Percentiles rank a stretch among this genome's conserved stretches.
Conservation (phyloP, 92 coral and sea anemone genomes). For the Hydrozoanthus gracilis region DNA sequence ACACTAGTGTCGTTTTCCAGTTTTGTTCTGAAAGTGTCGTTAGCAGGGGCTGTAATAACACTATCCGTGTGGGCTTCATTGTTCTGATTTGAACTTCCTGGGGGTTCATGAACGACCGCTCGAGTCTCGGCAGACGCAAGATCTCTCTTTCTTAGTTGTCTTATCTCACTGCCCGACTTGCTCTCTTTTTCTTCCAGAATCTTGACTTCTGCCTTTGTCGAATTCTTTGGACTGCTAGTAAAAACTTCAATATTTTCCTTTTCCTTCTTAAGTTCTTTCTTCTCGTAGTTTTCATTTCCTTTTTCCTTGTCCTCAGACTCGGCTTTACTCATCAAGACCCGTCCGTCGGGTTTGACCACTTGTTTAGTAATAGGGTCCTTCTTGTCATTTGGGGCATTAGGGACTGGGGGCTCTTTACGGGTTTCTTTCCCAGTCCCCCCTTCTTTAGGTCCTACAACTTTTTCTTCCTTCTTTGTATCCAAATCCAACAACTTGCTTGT, state of each 20-base stretch:
- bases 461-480: constrained; percentile 41
- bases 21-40: neutral
- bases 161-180: constrained; percentile 58
- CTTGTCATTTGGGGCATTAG: constrained; percentile 75
- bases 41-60: neutral
- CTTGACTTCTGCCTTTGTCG: constrained; percentile 38
- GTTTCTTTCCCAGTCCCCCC: constrained; percentile 52
- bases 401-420: constrained; percentile 85
- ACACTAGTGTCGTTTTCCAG: constrained; percentile 3
- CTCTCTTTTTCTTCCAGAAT: constrained; percentile 41
- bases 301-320: constrained; percentile 30
- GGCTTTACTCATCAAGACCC: constrained; percentile 43
- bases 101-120: neutral
- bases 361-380: constrained; percentile 13
- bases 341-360: constrained; percentile 47
- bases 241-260: neutral
- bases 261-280: neutral
- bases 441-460: constrained; percentile 24
- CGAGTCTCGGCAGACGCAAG: neutral
- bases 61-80: neutral
- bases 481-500: constrained; percentile 17
- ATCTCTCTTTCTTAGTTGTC: constrained; percentile 75
- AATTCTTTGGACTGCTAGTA: constrained; percentile 16
- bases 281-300: neutral
- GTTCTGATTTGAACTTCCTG: neutral